Evolutionary conservation across 2,888 invertebrate species (phyloP).

Genomic region (Ectemnius continuus): DNA sequence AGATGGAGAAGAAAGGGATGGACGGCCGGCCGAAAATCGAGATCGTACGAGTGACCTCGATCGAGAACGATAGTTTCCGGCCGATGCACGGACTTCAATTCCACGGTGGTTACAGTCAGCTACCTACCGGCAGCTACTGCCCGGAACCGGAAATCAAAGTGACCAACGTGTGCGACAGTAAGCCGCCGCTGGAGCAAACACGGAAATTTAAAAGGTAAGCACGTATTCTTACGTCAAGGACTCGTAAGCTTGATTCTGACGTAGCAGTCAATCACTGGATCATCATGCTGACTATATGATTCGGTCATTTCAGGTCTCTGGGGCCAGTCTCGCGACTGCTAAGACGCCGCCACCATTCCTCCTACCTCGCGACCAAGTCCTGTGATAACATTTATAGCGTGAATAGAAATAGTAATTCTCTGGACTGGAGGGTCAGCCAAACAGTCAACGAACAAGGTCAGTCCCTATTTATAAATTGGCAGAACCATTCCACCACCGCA

Average conservation of each 20-base stretch:
- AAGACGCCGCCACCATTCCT: constrained; percentile 73
- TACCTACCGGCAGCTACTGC: constrained; percentile 72
- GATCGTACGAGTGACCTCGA: constrained; percentile 72
- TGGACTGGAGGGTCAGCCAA: constrained; percentile 71
- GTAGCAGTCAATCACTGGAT: background rate
- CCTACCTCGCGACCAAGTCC: constrained; percentile 76
- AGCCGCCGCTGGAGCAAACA: constrained; percentile 69
- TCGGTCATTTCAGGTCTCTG: constrained; percentile 67
- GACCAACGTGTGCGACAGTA: constrained; percentile 61
- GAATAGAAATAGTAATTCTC: constrained; percentile 72
- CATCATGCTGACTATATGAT: background rate
- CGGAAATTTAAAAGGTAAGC: constrained; percentile 74
- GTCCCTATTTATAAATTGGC: background rate
- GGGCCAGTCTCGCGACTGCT: constrained; percentile 76
- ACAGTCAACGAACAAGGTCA: constrained; percentile 67
- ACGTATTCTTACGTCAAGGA: background rate
- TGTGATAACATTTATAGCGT: constrained; percentile 77
- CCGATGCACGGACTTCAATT: constrained; percentile 73
- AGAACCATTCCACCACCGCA: background rate
- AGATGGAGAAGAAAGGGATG: constrained; percentile 39
- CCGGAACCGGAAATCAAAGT: constrained; percentile 68
- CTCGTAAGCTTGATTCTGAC: background rate
- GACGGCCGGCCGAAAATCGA: constrained; percentile 72
- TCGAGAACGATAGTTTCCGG: constrained; percentile 71
- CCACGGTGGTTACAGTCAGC: constrained; percentile 71